Evolutionary conservation across 2,113 vertebrate genomes (phyloP).

Genomic region (Chlamydotis undulata): DNA sequence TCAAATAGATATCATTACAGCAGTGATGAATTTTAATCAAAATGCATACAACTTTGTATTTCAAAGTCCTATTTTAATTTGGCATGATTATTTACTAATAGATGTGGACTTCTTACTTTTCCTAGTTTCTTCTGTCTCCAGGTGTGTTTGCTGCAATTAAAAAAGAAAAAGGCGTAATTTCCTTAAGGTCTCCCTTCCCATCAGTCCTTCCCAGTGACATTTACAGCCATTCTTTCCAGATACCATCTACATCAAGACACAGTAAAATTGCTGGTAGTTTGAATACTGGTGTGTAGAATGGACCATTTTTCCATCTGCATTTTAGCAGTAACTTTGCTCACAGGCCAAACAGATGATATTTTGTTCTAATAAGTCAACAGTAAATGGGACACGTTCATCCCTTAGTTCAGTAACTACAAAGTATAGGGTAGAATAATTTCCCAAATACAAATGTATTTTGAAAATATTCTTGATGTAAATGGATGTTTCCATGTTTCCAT

Average conservation of each 20-base stretch:
- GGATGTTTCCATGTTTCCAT: background rate
- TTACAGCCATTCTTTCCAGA: background rate
- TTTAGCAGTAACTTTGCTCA: background rate
- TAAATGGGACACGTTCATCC: background rate
- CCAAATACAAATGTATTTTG: background rate
- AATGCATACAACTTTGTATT: background rate
- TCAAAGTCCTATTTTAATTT: slow-evolving; percentile 1
- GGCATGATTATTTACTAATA: background rate
- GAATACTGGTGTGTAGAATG: background rate
- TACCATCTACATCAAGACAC: background rate
- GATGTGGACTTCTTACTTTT: background rate
- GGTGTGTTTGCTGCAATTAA: background rate
- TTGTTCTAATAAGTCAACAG: background rate
- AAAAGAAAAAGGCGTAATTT: background rate
- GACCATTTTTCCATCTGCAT: background rate
- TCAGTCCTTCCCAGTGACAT: background rate
- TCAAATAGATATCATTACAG: background rate
- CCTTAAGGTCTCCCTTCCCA: background rate
- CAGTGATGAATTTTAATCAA: background rate
- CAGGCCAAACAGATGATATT: background rate
- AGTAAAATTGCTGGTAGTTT: background rate
- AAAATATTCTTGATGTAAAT: background rate
- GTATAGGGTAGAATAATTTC: background rate
- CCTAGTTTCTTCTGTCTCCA: background rate
- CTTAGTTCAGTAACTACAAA: background rate